Conservation (phyloP, 2,888 invertebrate species). For the Calliscelio sp. region DNA sequence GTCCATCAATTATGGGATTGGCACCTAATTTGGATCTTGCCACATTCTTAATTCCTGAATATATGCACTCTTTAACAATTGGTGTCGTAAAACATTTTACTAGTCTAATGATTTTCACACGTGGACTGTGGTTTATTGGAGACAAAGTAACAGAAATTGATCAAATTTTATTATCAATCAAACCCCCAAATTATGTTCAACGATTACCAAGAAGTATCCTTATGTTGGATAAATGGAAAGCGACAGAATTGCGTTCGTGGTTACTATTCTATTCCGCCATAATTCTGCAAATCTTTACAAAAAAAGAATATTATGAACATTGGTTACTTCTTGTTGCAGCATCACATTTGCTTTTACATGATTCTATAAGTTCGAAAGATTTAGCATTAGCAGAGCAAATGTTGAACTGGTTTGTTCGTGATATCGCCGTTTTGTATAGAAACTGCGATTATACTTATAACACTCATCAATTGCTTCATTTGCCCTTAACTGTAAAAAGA, state of each 20-base stretch:
- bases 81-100: slow-evolving; percentile 11
- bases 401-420: slow-evolving; percentile 22
- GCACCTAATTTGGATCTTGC: background rate
- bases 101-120: background rate
- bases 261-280: slow-evolving; percentile 22
- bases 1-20: background rate
- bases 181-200: slow-evolving; percentile 26
- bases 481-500: slow-evolving; percentile 17
- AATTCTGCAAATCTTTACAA: slow-evolving; percentile 3
- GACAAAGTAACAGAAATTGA: slow-evolving; percentile 12
- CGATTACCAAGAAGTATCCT: slow-evolving; percentile 14
- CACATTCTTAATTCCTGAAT: slow-evolving; percentile 14
- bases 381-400: background rate
- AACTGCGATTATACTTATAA: slow-evolving; percentile 1
- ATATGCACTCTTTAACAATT: slow-evolving; percentile 6
- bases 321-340: slow-evolving; percentile 23
- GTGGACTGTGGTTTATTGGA: slow-evolving; percentile 16
- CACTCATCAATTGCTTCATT: slow-evolving; percentile 9
- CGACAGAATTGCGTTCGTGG: slow-evolving; percentile 25
- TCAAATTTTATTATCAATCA: slow-evolving; percentile 1
- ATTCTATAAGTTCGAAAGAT: slow-evolving; percentile 32
- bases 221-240: slow-evolving; percentile 14
- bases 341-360: slow-evolving; percentile 7
- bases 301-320: slow-evolving; percentile 28
- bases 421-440: slow-evolving; percentile 19